Evolutionary conservation across 1,140 invertebrate genomes (phyloP), one percentile per base, ranked within the genome.

Genomic region (Calosoma granatense): DNA sequence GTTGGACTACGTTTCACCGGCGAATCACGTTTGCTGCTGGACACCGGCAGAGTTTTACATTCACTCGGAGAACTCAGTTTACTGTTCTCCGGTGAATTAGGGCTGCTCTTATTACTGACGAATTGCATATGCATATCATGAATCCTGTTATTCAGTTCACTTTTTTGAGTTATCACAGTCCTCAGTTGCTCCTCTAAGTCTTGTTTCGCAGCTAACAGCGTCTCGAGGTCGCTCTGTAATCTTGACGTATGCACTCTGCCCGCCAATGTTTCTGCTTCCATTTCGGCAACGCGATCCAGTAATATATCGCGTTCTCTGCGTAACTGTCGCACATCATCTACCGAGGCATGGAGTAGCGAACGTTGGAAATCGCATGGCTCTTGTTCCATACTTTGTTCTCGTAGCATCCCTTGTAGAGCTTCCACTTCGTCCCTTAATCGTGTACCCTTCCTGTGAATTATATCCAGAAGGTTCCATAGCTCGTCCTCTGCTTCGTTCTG

Each of bases 391-490:
- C 74, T 67, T 63, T 64, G 74, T 64, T 62, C 72, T 56, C 47
- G 70, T 60, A 56, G 67, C 63, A 67, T 70, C 22, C 72, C 78
- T 60, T 80, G 78, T 17, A 80, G 67, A 20, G 75, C 75, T 59
- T 86, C 83, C 17, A 85, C 81, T 65, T 91, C 88, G 57, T 88
- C 82, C 58, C 87, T 78, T 61, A 91, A 76, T 36, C 83, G 76
- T 15, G 82, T 83, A 0, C 87, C 88, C 63, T 89, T 88, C 20
- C 83, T 74, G 60, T 92, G 87, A 62, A 92, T 92, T 60, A 90
- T 84, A 67, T 93, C 89, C 53, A 93, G 75, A 21, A 92, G 75
- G 61, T 88, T 87, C 81, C 87, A 89, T 11, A 92, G 75, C 65
- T 93, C 90, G 65, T 91, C 88, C 67, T 91, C 87, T 15, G 78